Percentiles rank a stretch among this genome's conserved stretches.
These are phyloP conservation scores for Oligia strigilis DNA, from an alignment of 2,888 invertebrate species.

Conservation along the genomic window DNA sequence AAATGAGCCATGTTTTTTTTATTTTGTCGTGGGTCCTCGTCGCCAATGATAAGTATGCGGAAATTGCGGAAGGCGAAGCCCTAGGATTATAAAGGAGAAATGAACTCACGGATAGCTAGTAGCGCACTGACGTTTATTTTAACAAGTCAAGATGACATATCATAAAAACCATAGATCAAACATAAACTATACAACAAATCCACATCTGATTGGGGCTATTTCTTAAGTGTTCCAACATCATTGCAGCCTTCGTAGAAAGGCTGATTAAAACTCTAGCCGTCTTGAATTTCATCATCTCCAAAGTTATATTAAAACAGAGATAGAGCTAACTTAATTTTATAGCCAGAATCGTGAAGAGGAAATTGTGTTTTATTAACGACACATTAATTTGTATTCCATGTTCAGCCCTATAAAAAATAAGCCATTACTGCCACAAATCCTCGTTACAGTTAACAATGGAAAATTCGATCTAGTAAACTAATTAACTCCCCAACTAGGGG, in stretches of 20 bases:
- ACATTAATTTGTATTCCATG: constrained; percentile 44
- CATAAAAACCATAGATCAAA: too few species aligned
- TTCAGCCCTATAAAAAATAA: constrained; percentile 37
- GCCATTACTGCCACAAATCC: constrained; percentile 39
- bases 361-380: constrained; percentile 23
- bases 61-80: too few species aligned
- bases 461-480: constrained; percentile 69
- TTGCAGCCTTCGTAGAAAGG: constrained; percentile 39
- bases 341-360: not conserved
- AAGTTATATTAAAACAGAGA: constrained; percentile 23
- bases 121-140: too few species aligned
- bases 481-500: constrained; percentile 73
- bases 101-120: too few species aligned
- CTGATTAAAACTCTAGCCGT: constrained; percentile 18
- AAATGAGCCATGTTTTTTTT: too few species aligned
- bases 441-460: constrained; percentile 63
- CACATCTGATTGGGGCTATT: constrained; percentile 55
- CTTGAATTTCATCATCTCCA: constrained; percentile 28
- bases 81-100: too few species aligned
- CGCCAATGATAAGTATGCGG: too few species aligned
- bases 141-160: too few species aligned
- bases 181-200: too few species aligned
- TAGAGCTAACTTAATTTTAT: constrained; percentile 1
- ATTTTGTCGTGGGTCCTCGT: too few species aligned
- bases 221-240: constrained; percentile 49